Base-by-base conservation (phyloP, 2,888 invertebrate species). In the Mesoligia furuncula region DNA sequence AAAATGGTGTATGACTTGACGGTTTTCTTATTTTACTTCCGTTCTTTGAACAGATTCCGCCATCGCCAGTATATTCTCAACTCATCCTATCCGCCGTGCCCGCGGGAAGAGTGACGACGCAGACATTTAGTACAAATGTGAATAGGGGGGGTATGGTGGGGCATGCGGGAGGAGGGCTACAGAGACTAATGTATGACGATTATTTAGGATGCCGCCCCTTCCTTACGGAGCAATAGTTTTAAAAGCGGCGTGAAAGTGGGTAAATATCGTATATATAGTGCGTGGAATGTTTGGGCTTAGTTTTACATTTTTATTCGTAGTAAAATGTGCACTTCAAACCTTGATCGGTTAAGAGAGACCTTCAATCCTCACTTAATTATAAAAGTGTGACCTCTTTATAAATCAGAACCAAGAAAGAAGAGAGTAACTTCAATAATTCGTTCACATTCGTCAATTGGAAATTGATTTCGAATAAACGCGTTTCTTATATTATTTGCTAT, bases 141-240 rank as follows among this genome's bases (percentile, higher is more conserved):
- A 74, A 77, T 59, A 62, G 59, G 72, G 62, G 39, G 61, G 68
- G 36, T 11, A 31, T 3, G 61, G 64, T 24, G 64, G 5, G 68
- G 72, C 2, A 59, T 17, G 54, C 24, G 27, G 11, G 45, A 59
- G 31, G 27, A 9, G 48, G 66, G 66, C 48, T 68, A 69, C 80
- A 80, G 69, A 83, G 88, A 87, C 77, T 88, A 84, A 87, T 87
- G 85, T 75, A 67, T 77, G 80, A 77, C 88, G 82, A 87, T 87
- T 87, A 87, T 84, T 87, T 88, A 87, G 84, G 79, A 85, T 78
- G 80, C 82, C 80, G 65, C 76, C 80, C 78, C 27, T 80, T 78
- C 64, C 77, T 79, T 70, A 84, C 61, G 66, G 27, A 87, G 65
- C 64, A 83, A 81, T 86, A 84, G 86, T 82, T 87, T 87, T 81